Conservation (phyloP, 2,797 vertebrate genomes). For the Artibeus jamaicensis region DNA sequence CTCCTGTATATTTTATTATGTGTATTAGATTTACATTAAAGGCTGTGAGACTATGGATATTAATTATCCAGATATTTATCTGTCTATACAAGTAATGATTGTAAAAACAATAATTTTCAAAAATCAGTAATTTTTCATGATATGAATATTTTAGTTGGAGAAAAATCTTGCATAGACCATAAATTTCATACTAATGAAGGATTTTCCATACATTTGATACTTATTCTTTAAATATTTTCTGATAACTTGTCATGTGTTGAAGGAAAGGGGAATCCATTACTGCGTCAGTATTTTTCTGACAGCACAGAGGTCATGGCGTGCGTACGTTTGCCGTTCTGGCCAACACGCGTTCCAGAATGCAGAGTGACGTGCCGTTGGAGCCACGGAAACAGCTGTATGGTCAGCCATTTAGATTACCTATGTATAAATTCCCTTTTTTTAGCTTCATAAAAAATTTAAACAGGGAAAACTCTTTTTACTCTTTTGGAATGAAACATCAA, state of each 20-base stretch:
- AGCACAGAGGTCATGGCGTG: not conserved
- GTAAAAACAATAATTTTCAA: not conserved
- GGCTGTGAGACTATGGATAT: not conserved
- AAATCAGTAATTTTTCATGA: not conserved
- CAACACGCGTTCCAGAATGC: not conserved
- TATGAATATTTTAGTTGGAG: not conserved
- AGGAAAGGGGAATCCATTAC: not conserved
- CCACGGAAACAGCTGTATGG: not conserved
- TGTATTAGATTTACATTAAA: not conserved
- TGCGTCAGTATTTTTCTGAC: not conserved
- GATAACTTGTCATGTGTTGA: not conserved
- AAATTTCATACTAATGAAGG: not conserved
- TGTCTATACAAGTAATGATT: not conserved
- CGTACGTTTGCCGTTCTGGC: not conserved
- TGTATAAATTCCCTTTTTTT: not conserved
- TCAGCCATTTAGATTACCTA: not conserved
- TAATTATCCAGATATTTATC: not conserved
- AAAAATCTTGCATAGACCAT: not conserved
- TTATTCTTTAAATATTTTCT: not conserved
- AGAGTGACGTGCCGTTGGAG: not conserved
- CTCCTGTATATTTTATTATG: not conserved
- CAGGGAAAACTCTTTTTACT: not conserved
- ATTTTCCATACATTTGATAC: not conserved
- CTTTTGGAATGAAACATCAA: not conserved
- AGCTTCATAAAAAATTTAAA: not conserved